Base-by-base conservation (phyloP, 2,797 vertebrate genomes). In the Euthynnus affinis region DNA sequence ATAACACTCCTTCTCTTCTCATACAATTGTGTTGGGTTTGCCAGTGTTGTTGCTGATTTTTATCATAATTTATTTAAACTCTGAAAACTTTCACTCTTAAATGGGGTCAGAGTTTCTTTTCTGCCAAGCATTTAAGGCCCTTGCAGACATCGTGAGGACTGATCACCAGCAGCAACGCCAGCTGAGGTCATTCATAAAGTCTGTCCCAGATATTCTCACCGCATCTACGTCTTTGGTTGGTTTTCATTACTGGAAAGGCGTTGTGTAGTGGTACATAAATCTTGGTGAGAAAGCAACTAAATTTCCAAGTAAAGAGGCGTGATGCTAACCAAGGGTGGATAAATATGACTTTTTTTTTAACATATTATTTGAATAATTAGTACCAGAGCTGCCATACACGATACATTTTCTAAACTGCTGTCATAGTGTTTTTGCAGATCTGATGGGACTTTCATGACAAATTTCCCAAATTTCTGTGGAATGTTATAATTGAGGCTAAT, bases 181-280 rank as follows among this genome's bases (percentile, higher is more conserved):
- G 12, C 53, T 83, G 55, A 87, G 25, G 40, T 85, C 84, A 90
- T 71, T 17, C 23, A 12, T 23, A n/a, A 57, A 70, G 48, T 72
- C 56, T 34, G 62, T 32, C 70, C 83, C 57, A 65, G 29, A 80
- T 34, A 74, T 65, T 56, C 42, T 75, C 74, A 20, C 46, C 8
- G 14, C 51, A 69, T 78, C 53, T 15, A 14, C 0, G 10, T 61
- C 49, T 81, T 58, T 3, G 58, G 52, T 61, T 70, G 62, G 40
- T 52, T 64, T 84, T 67, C 9, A 32, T 48, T 62, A 77, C 63
- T 78, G 57, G 22, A 53, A 37, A 59, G 53, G 46, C 9, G 1
- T 34, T 25, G 23, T 22, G 27, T 6, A 32, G 40, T 9, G 10
- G 17, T 20, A 14, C 37, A 74, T 14, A 40, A 25, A 34, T 4